These are phyloP conservation scores for Cynaeus angustus DNA, from an alignment of 2,888 invertebrate genomes.

Conservation along the genomic window DNA sequence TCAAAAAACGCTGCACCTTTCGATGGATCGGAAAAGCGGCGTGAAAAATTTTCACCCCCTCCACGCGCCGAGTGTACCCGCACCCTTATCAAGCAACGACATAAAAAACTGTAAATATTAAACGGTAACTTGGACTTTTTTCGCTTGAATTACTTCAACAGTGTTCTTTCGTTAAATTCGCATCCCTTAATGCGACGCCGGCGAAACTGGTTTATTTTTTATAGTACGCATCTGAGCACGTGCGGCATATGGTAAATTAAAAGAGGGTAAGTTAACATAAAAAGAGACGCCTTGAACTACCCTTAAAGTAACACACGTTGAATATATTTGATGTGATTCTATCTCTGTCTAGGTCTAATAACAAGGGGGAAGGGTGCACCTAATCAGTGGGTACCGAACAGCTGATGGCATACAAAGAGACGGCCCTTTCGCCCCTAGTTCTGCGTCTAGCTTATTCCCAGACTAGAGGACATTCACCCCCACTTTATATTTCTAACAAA, in stretches of 20 bases:
- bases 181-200: slow-evolving; percentile 16
- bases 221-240: slow-evolving; percentile 52
- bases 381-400: slow-evolving; percentile 58
- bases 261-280: slow-evolving; percentile 49
- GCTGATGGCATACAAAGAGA: slow-evolving; percentile 61
- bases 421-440: slow-evolving; percentile 47
- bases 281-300: slow-evolving; percentile 47
- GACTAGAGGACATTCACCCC: slow-evolving; percentile 60
- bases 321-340: slow-evolving; percentile 37
- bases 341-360: slow-evolving; percentile 50
- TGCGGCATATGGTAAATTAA: slow-evolving; percentile 55
- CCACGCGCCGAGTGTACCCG: neutral
- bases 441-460: slow-evolving; percentile 55
- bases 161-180: neutral
- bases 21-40: slow-evolving; percentile 2
- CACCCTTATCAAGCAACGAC: neutral
- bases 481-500: slow-evolving; percentile 23
- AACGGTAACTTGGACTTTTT: too few relatives aligned
- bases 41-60: slow-evolving; percentile 5
- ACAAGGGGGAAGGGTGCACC: slow-evolving; percentile 56
- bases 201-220: slow-evolving; percentile 53
- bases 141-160: neutral
- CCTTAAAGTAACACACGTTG: slow-evolving; percentile 43
- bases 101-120: neutral
- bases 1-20: slow-evolving; percentile 29